Conservation (phyloP, 2,888 invertebrate species). For the Nysson spinosus region DNA sequence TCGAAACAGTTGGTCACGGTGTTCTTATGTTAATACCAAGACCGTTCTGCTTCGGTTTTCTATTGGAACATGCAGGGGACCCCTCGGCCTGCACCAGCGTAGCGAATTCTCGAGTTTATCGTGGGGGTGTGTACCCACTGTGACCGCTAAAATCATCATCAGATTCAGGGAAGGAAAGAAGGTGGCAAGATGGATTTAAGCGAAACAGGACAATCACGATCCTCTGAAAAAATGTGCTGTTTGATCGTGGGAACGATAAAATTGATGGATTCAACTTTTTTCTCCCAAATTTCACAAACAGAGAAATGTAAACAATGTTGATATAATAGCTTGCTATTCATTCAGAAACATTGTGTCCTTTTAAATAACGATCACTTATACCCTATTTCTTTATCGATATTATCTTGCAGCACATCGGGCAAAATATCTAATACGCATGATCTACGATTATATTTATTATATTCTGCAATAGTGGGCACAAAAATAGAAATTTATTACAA, state of each 20-base stretch:
- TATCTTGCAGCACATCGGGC: too few relatives aligned
- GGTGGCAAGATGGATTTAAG: slow-evolving; percentile 17
- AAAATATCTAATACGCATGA: too few relatives aligned
- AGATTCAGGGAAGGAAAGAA: slow-evolving; percentile 43
- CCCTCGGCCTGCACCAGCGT: slow-evolving; percentile 60
- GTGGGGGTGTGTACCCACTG: slow-evolving; percentile 75
- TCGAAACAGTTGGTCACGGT: slow-evolving; percentile 71
- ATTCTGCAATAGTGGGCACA: too few relatives aligned
- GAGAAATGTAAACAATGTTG: too few relatives aligned
- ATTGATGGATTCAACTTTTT: too few relatives aligned
- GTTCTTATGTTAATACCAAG: slow-evolving; percentile 74
- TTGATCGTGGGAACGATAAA: slow-evolving; percentile 71
- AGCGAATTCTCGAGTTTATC: slow-evolving; percentile 74
- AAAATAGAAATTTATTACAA: too few relatives aligned
- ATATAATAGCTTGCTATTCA: too few relatives aligned
- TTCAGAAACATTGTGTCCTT: too few relatives aligned
- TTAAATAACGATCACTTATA: too few relatives aligned
- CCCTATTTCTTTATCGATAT: too few relatives aligned
- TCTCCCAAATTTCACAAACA: too few relatives aligned
- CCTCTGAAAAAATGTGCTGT: slow-evolving; percentile 45
- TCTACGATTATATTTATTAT: too few relatives aligned
- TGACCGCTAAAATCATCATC: slow-evolving; percentile 71
- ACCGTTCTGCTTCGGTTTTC: slow-evolving; percentile 67
- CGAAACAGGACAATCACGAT: slow-evolving; percentile 8
- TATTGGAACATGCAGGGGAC: slow-evolving; percentile 46